A percentile compares a stretch with the other conserved stretches of the same genome.
phyloP scores from a whole-genome alignment of 92 coral and sea anemone genomes.

The Epizoanthus fatuus region DNA sequence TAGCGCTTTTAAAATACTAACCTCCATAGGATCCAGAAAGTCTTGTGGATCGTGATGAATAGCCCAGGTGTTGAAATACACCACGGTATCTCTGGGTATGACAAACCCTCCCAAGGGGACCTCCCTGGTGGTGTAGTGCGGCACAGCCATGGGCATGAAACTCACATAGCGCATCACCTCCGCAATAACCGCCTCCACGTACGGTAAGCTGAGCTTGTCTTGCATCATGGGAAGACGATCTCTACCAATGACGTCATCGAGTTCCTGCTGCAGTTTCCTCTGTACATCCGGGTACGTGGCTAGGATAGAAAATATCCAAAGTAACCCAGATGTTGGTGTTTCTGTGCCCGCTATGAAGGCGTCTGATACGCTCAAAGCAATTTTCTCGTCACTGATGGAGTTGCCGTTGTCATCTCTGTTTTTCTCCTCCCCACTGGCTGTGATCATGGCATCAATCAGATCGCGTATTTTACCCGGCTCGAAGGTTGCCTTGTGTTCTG shows the following conservation, averaged over 20 bases:
- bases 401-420: slow-evolving; percentile 32
- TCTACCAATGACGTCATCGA: slow-evolving; percentile 65
- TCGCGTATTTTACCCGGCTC: slow-evolving; percentile 48
- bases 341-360: slow-evolving; percentile 83
- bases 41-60: slow-evolving; percentile 79
- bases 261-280: slow-evolving; percentile 64
- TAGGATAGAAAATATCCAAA: slow-evolving; percentile 71
- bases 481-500: slow-evolving; percentile 72
- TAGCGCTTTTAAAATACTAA: neutral
- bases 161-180: slow-evolving; percentile 71
- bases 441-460: slow-evolving; percentile 29
- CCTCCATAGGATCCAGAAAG: slow-evolving; percentile 76
- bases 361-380: slow-evolving; percentile 37
- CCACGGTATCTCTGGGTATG: slow-evolving; percentile 76
- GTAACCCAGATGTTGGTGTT: slow-evolving; percentile 74
- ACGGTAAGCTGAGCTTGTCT: slow-evolving; percentile 66
- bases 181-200: slow-evolving; percentile 71
- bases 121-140: slow-evolving; percentile 73
- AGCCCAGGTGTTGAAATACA: slow-evolving; percentile 78
- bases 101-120: slow-evolving; percentile 67
- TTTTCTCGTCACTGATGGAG: slow-evolving; percentile 9
- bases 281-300: slow-evolving; percentile 73
- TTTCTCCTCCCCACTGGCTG: slow-evolving; percentile 26
- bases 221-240: slow-evolving; percentile 65
- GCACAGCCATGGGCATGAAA: slow-evolving; percentile 81